These are phyloP conservation scores for Sitobion miscanthi DNA, from an alignment of 1,140 invertebrate genomes.

Conservation along the genomic window DNA sequence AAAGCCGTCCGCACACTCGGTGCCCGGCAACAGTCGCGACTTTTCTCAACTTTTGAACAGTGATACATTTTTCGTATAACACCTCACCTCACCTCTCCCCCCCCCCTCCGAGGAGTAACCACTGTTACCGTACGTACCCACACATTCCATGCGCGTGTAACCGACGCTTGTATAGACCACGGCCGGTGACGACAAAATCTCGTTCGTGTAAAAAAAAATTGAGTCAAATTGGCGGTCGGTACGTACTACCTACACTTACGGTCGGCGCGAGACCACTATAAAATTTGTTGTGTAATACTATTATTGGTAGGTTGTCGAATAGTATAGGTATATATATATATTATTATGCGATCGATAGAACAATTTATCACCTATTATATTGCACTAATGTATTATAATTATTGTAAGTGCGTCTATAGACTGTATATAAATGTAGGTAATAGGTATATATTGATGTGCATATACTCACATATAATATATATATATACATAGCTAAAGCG, in stretches of 20 bases:
- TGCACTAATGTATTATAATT: neutral
- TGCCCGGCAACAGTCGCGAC: constrained; percentile 24
- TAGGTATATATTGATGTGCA: too few relatives aligned
- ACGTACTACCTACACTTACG: constrained; percentile 30
- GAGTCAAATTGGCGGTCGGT: constrained; percentile 40
- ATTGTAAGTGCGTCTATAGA: neutral
- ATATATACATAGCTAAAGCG: too few relatives aligned
- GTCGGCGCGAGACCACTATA: neutral
- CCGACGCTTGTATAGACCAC: neutral
- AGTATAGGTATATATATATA: too few relatives aligned
- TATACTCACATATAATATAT: too few relatives aligned
- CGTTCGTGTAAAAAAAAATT: constrained; percentile 14
- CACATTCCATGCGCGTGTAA: neutral
- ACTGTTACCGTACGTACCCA: neutral
- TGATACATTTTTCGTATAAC: neutral
- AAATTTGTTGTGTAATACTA: neutral
- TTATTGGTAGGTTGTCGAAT: neutral
- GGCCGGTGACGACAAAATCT: neutral
- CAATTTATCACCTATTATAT: neutral
- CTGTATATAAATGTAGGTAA: too few relatives aligned
- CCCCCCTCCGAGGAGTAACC: neutral
- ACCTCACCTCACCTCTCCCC: too few relatives aligned
- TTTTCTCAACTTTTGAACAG: neutral
- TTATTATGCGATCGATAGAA: neutral
- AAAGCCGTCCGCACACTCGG: neutral